Evolutionary conservation across 23 tunicate genomes (phyloP).

Genomic region (Ciona savignyi): DNA sequence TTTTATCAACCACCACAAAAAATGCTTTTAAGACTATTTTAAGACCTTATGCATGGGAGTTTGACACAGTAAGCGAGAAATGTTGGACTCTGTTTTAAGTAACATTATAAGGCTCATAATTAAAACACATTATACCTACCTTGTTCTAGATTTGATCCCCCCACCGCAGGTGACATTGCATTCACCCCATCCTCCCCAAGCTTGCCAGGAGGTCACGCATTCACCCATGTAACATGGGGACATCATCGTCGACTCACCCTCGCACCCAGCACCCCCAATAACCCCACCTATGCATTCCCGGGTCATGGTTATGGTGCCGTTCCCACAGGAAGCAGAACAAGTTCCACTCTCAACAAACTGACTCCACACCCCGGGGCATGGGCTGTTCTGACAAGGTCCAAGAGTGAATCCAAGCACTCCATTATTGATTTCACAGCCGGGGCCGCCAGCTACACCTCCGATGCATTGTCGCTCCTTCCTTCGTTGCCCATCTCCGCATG

Average conservation of each 20-base stretch:
- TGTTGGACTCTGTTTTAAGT: too few species aligned
- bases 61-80: too few species aligned
- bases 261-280: conserved; percentile 31
- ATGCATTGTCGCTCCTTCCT: conserved; percentile 11
- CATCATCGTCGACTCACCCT: background rate
- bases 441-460: conserved; percentile 24
- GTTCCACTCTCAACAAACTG: background rate
- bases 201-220: conserved; percentile 17
- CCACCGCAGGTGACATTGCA: conserved; percentile 15
- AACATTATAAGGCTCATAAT: too few species aligned
- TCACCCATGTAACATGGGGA: background rate
- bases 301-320: background rate
- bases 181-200: conserved; percentile 15
- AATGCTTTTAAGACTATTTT: too few species aligned
- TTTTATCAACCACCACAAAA: too few species aligned
- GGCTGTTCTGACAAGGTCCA: too few species aligned
- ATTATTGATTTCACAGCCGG: conserved; percentile 20
- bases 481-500: conserved; percentile 23
- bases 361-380: conserved; percentile 40
- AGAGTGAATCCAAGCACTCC: background rate
- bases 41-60: too few species aligned
- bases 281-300: conserved; percentile 28
- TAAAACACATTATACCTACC: too few species aligned
- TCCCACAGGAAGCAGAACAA: conserved; percentile 20
- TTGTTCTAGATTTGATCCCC: conserved; percentile 11